Conservation (phyloP, 2,888 invertebrate species). For the Mylabris sibirica region DNA sequence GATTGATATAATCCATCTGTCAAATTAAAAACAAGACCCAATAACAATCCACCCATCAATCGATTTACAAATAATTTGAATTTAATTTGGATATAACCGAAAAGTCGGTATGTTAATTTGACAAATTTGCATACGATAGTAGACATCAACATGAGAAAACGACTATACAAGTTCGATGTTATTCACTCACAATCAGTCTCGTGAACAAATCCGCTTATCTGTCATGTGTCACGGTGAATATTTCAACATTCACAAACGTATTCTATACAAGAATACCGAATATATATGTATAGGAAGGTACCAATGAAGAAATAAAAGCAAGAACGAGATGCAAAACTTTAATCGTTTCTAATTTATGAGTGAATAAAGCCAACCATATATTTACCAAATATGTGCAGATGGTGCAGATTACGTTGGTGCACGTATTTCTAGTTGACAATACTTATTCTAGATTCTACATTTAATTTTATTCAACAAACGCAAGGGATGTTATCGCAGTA, state of each 20-base stretch:
- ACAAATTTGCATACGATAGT: slow-evolving; percentile 49
- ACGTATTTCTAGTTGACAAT: background rate
- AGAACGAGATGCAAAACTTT: background rate
- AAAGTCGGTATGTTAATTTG: slow-evolving; percentile 47
- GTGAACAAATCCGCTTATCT: slow-evolving; percentile 21
- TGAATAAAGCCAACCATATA: slow-evolving; percentile 4
- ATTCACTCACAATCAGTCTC: slow-evolving; percentile 17
- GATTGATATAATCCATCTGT: background rate
- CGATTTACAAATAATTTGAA: background rate
- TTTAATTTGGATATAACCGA: slow-evolving; percentile 27
- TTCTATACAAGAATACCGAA: background rate
- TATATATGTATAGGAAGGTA: background rate
- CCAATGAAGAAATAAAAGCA: background rate
- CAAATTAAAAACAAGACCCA: background rate
- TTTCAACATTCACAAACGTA: slow-evolving; percentile 29
- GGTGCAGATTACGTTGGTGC: background rate
- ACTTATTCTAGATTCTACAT: background rate
- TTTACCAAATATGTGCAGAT: background rate
- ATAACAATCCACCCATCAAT: background rate
- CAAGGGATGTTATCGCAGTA: too few species aligned
- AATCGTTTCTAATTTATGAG: slow-evolving; percentile 3
- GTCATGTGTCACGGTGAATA: slow-evolving; percentile 24
- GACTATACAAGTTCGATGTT: slow-evolving; percentile 37
- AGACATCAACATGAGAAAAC: slow-evolving; percentile 43
- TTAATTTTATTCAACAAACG: background rate